These are phyloP conservation scores for Garra rufa DNA, from an alignment of 2,113 vertebrate genomes.

Conservation along the genomic window DNA sequence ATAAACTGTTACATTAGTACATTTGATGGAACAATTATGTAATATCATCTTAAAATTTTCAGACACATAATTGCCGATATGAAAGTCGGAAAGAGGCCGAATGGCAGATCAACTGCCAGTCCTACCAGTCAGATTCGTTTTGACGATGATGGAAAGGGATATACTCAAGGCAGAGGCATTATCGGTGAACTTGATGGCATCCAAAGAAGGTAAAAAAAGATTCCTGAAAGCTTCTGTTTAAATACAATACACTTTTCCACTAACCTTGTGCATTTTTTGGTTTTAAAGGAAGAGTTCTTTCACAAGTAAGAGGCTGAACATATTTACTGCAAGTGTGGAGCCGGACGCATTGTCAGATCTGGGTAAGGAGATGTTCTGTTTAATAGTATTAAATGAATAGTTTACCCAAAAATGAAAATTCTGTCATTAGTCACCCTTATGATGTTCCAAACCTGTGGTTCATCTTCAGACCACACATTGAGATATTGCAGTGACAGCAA, in stretches of 20 bases:
- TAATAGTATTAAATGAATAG: not conserved
- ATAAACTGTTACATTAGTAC: not conserved
- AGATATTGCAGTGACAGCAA: no score
- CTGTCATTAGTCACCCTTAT: no score
- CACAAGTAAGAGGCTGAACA: constrained; percentile 80
- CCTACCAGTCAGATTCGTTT: constrained; percentile 73
- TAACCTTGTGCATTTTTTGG: constrained; percentile 49
- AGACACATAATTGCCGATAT: constrained; percentile 85
- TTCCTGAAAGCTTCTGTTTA: not conserved
- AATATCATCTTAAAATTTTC: not conserved
- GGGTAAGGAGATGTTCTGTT: constrained; percentile 57
- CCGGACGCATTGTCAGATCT: constrained; percentile 57
- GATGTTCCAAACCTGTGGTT: no score
- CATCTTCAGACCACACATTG: no score
- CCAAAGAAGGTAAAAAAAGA: constrained; percentile 68
- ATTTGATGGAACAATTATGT: not conserved
- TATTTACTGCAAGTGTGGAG: constrained; percentile 77
- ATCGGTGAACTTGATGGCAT: constrained; percentile 51
- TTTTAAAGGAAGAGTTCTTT: constrained; percentile 74
- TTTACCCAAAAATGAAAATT: no score
- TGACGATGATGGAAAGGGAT: constrained; percentile 80
- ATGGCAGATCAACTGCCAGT: constrained; percentile 28
- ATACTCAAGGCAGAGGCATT: constrained; percentile 50
- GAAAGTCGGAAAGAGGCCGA: constrained; percentile 76
- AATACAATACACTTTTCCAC: not conserved